Evolutionary conservation across 2,888 invertebrate genomes (phyloP).

Genomic region (Drosophila prostipennis): DNA sequence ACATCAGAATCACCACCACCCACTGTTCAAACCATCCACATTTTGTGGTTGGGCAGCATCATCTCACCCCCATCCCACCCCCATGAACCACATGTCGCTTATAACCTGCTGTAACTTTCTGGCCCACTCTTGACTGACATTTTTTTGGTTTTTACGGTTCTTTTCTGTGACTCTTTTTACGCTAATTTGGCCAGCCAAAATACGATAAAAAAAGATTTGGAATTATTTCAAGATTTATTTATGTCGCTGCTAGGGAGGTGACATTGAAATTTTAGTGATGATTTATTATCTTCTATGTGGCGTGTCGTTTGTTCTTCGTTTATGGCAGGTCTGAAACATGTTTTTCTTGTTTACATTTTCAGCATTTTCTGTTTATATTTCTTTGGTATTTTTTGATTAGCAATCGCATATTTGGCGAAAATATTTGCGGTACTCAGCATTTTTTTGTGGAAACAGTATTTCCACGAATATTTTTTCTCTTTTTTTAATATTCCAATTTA

Average conservation of each 20-base stretch:
- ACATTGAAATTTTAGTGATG: slow-evolving; percentile 46
- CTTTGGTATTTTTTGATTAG: slow-evolving; percentile 53
- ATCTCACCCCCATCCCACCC: background rate
- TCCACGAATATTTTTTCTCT: background rate
- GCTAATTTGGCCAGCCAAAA: slow-evolving; percentile 18
- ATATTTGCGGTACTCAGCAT: slow-evolving; percentile 16
- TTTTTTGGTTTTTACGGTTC: slow-evolving; percentile 58
- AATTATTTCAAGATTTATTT: slow-evolving; percentile 53
- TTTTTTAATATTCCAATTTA: too few relatives aligned
- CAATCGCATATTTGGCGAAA: slow-evolving; percentile 41
- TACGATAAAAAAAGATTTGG: background rate
- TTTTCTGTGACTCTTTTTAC: slow-evolving; percentile 9
- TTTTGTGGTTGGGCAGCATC: slow-evolving; percentile 55
- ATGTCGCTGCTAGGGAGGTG: slow-evolving; percentile 47
- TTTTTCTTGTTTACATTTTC: slow-evolving; percentile 58
- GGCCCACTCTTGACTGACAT: slow-evolving; percentile 51
- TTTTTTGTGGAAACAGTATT: background rate
- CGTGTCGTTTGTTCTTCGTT: slow-evolving; percentile 6
- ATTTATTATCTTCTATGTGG: slow-evolving; percentile 31
- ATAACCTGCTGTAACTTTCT: slow-evolving; percentile 66
- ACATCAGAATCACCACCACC: slow-evolving; percentile 11
- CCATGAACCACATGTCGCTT: slow-evolving; percentile 64
- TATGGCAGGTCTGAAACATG: slow-evolving; percentile 37
- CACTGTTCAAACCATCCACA: slow-evolving; percentile 39
- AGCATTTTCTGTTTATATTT: slow-evolving; percentile 8